Percentiles rank a stretch among this genome's conserved stretches.
Conservation (phyloP, 2,888 invertebrate genomes). For the Phalangium opilio region DNA sequence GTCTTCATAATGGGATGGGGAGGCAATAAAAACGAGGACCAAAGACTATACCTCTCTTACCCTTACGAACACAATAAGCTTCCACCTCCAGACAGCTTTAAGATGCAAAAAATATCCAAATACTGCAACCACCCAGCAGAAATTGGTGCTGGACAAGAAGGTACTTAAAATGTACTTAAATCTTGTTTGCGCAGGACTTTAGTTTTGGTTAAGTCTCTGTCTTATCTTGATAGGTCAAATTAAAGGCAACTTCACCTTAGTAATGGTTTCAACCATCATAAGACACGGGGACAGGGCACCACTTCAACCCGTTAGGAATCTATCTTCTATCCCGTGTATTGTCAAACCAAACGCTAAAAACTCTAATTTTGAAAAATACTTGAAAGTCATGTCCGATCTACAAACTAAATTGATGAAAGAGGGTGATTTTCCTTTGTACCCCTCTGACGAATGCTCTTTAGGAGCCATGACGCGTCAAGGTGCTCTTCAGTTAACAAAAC, state of each 20-base stretch:
- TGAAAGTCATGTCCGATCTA: constrained; percentile 9
- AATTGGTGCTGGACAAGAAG: constrained; percentile 13
- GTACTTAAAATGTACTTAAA: too few species aligned
- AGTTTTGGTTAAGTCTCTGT: not conserved
- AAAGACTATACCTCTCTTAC: too few species aligned
- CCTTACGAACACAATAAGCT: constrained; percentile 11
- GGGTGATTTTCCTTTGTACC: constrained; percentile 64
- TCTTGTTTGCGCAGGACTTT: too few species aligned
- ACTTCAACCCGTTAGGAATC: constrained; percentile 61
- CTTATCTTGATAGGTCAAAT: constrained; percentile 8
- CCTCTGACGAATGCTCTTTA: constrained; percentile 56
- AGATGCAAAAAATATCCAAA: constrained; percentile 14
- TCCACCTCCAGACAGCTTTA: constrained; percentile 14
- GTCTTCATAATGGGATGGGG: too few species aligned
- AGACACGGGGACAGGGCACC: constrained; percentile 83
- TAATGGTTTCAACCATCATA: constrained; percentile 48
- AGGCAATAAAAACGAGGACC: too few species aligned
- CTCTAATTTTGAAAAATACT: constrained; percentile 12
- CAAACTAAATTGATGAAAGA: not conserved
- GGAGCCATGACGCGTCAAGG: constrained; percentile 71
- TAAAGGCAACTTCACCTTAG: constrained; percentile 12
- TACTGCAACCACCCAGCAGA: constrained; percentile 16
- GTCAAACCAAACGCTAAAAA: constrained; percentile 36
- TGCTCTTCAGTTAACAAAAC: constrained; percentile 60
- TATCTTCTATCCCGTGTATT: constrained; percentile 61